Base-by-base conservation (phyloP, 2,888 invertebrate species). In the Teinopalpus imperialis region DNA sequence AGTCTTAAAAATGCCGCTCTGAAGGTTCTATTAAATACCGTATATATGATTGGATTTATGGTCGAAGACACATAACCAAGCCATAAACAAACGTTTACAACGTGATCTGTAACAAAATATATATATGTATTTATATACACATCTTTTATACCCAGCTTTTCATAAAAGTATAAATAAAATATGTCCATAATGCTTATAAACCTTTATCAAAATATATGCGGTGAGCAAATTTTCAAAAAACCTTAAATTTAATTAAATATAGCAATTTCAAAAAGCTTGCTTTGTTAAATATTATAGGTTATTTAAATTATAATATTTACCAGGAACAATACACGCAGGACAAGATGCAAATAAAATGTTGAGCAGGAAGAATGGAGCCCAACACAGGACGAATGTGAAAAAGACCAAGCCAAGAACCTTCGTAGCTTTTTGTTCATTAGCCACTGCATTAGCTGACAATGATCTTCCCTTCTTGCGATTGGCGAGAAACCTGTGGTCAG, bases 391-490 rank as follows among this genome's bases (percentile, higher is more conserved):
- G 77, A 97, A 97, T 0, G 96, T 95, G 81, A 96, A 96, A 88
- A 98, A 98, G 0, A 97, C 97, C 27, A 97, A 82, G 0, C 97
- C 97, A 3, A 98, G 89, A 0, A 96, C 97, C 83, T 98, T 97
- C 43, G 97, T 97, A 1, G 98, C 98, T 71, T 98, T 98, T 75
- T 98, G 97, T 75, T 98, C 97, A 18, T 94, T 95, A n/a, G 94
- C 94, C 1, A 95, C 95, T 0, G 94, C 94, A 67, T 94, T 95
- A 5, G 94, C 94, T 1, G 94, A 93, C 52, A 94, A 72, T 1
- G 93, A 92, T 58, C 93, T 91, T 7, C 93, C 90, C 66, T 93
- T 94, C 57, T 90, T 92, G 51, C 93, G 90, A 51, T 91, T 93
- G 23, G 93, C 92, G 23, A 94, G 77, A 63, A 94, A 92, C 64